Conservation (phyloP, 2,888 invertebrate genomes). For the Sminthurides aquaticus region DNA sequence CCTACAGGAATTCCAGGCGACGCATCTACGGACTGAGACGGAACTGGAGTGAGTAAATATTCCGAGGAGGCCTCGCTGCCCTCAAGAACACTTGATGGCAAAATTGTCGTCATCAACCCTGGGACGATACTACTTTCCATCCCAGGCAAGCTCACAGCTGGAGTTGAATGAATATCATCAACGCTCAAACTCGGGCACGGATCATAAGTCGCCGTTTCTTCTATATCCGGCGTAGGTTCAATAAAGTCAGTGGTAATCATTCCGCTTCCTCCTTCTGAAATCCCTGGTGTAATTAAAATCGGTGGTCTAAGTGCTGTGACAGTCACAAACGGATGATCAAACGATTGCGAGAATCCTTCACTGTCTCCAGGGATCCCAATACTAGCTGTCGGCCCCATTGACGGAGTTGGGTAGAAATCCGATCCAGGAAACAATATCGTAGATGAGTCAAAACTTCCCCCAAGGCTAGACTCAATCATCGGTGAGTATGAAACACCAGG, state of each 20-base stretch:
- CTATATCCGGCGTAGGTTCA: slow-evolving; percentile 18
- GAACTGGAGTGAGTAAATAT: slow-evolving; percentile 1
- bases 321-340: too few species aligned
- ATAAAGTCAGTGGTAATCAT: slow-evolving; percentile 6
- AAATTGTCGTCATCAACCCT: background rate
- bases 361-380: too few species aligned
- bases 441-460: too few species aligned
- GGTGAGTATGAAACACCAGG: too few species aligned
- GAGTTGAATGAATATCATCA: background rate
- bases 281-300: too few species aligned
- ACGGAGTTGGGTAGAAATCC: too few species aligned
- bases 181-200: slow-evolving; percentile 15
- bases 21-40: slow-evolving; percentile 1
- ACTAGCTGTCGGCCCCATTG: too few species aligned
- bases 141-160: background rate
- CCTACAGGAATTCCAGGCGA: slow-evolving; percentile 7
- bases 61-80: background rate
- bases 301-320: too few species aligned
- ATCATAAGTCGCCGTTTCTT: slow-evolving; percentile 14
- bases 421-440: too few species aligned
- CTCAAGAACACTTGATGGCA: background rate
- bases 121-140: background rate
- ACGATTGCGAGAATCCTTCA: too few species aligned
- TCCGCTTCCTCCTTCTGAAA: too few species aligned
- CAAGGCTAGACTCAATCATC: too few species aligned